Evolutionary conservation across 2,888 invertebrate genomes (phyloP), one percentile per base, ranked within the genome.

Genomic region (Herminia tarsipennalis): DNA sequence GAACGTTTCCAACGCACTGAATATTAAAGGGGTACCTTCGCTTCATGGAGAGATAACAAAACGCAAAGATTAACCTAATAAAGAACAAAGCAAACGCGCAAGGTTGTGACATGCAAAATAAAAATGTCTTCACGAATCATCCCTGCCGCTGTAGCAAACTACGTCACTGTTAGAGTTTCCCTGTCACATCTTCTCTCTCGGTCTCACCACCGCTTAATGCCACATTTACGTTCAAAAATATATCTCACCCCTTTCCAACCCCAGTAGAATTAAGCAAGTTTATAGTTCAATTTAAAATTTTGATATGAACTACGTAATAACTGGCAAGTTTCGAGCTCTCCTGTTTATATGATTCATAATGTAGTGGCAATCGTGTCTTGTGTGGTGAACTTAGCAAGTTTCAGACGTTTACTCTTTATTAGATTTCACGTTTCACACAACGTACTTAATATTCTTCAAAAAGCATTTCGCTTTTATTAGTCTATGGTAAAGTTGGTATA

Each of bases 271-370:
- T 63, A 66, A 63, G 48, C 46, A 56, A 66, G 53, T 63, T 66
- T 64, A 64, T 58, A 64, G 64, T 66, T 66, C 53, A 58, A 63
- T 64, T 64, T 66, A 56, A 64, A 63, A 63, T 64, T 52, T 66
- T 66, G 59, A 67, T 67, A 56, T 56, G 52, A 67, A 50, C 64
- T 64, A 56, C 41, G 53, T 55, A 56, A 56, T 59, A 51, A 53
- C 59, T 46, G 27, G 32, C 40, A 66, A 58, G 56, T 61, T 56
- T 46, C 27, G 35, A 41, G 49, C 38, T 46, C 18, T 42, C 45
- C 27, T 57, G 62, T 60, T 63, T 57, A 53, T 66, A 52, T 56
- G 42, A 47, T 57, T 66, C 48, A 66, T 62, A 66, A 66, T 65
- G 65, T 52, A 65, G 59, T 51, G 45, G 55, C 48, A 59, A 51